Evolutionary conservation across 2,888 invertebrate genomes (phyloP).

Genomic region (Phyllotreta cruciferae): DNA sequence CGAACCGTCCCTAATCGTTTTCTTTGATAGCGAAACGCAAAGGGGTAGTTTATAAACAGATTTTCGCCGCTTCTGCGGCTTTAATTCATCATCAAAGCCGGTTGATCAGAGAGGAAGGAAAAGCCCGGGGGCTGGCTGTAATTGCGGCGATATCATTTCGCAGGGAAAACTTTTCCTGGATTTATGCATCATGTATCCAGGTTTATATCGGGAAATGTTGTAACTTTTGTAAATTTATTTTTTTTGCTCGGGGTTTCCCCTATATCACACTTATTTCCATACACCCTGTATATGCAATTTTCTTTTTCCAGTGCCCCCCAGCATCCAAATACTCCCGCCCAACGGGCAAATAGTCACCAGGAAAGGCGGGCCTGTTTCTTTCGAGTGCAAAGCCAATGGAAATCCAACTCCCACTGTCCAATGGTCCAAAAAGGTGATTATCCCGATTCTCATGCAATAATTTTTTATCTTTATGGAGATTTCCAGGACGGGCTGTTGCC

Average conservation of each 20-base stretch:
- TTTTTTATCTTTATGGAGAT: not conserved
- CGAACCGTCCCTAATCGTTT: too few species aligned
- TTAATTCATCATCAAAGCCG: constrained; percentile 46
- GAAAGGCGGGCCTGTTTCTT: constrained; percentile 60
- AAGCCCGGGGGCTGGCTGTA: constrained; percentile 39
- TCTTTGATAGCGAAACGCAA: constrained; percentile 25
- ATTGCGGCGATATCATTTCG: constrained; percentile 44
- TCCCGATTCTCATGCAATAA: too few species aligned
- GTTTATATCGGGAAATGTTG: too few species aligned
- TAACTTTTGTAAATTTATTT: too few species aligned
- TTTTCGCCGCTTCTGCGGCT: constrained; percentile 31
- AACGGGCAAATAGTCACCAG: constrained; percentile 57
- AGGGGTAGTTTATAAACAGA: constrained; percentile 38
- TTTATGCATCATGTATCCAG: too few species aligned
- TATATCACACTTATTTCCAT: too few species aligned
- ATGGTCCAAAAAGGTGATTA: constrained; percentile 62
- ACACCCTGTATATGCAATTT: constrained; percentile 9
- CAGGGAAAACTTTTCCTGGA: constrained; percentile 31
- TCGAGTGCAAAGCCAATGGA: constrained; percentile 62
- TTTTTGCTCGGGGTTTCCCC: too few species aligned
- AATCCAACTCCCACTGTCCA: constrained; percentile 61
- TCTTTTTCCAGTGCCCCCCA: constrained; percentile 58
- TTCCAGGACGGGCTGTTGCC: constrained; percentile 57
- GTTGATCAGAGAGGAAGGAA: constrained; percentile 38
- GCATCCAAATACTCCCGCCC: constrained; percentile 58